Base-by-base conservation (phyloP, 2,113 vertebrate genomes). In the Corydoras sp. region DNA sequence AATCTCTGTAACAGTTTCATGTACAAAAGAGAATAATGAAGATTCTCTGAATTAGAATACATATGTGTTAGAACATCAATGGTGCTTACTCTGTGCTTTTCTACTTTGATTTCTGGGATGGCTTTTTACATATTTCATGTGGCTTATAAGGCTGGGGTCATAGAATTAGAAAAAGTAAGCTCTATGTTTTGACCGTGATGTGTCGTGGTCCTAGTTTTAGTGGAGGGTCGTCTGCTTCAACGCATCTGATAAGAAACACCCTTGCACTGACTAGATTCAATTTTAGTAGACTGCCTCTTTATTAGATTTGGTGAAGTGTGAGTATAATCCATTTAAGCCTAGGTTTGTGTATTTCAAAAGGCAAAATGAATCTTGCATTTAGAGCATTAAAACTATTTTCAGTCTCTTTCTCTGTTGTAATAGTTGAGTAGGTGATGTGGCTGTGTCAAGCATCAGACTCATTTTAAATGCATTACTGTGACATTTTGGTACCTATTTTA, bases 1-100 rank as follows among this genome's bases (percentile, higher is more conserved):
- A 72, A 32, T 53, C n/a, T 64, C 63, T 62, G 43, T 65, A 66
- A 76, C 65, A 75, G 29, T 59, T 73, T 65, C 51, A 53, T 50
- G 63, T 62, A 12, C 13, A 12, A 18, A 55, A 73, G 55, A 67
- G 62, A 56, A 58, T 55, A 74, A 74, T 74, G 54, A 74, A 74
- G 72, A 74, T 62, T 68, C 65, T 74, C 58, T 74, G 69, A 75
- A 61, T 65, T 75, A 65, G 64, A 62, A 9, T 65, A 56, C 51
- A 62, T 77, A 77, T 51, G 68, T 71, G 68, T 75, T 60, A 61
- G 69, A 72, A 58, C 62, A 69, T 65, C 60, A 62, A 71, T 75
- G 66, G 71, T 75, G 69, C 73, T 75, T 71, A 74, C 65, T 30
- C 54, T 66, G 74, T 73, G 77, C 77, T 79, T 79, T 79, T 69